Evolutionary conservation across 2,888 invertebrate species (phyloP), one percentile per base, ranked within the genome.

Genomic region (Sthenelais limicola): DNA sequence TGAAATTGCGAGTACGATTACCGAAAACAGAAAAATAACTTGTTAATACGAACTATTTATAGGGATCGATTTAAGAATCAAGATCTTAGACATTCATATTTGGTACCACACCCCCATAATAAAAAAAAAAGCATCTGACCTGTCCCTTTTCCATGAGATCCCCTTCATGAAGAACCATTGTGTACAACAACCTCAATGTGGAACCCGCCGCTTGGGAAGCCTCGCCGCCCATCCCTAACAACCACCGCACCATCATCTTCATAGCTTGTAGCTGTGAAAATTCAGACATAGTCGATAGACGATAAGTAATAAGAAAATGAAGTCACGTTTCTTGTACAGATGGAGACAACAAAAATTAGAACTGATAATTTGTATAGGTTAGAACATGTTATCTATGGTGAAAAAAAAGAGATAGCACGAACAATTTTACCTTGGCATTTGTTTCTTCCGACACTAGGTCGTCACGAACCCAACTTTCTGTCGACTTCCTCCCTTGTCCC

Each of bases 201-300:
- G 87, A 86, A 4, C 81, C 82, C 43, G 83, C 85, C 5, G 83
- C 83, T 75, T 83, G 83, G 76, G 81, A 82, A 5, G 80, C 78
- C 72, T 83, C 83, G 68, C 80, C 82, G 88, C 95, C 96, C 69
- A 97, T 89, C 0, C 98, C 98, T 47, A 97, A 89, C 51, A 98
- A 89, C 97, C 98, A 98, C 58, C 98, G 92, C 0, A 97, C 97
- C 93, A 98, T 96, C 76, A 97, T 93, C 88, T 98, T 98, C 82
- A 98, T 91, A 0, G 95, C 97, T 88, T 97, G 96, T 71, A 90
- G 84, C 90, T 91, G 76, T 32, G 33, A 26, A 2, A 35, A 35
- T n/a, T n/a, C n/a, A n/a, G n/a, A n/a, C n/a, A n/a, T n/a, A n/a
- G n/a, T n/a, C n/a, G n/a, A n/a, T n/a, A n/a, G n/a, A n/a, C n/a